Percentiles rank a stretch among this genome's conserved stretches.
Evolutionary conservation across 2,113 vertebrate genomes (phyloP).

Genomic region (Nesogale talazaci): DNA sequence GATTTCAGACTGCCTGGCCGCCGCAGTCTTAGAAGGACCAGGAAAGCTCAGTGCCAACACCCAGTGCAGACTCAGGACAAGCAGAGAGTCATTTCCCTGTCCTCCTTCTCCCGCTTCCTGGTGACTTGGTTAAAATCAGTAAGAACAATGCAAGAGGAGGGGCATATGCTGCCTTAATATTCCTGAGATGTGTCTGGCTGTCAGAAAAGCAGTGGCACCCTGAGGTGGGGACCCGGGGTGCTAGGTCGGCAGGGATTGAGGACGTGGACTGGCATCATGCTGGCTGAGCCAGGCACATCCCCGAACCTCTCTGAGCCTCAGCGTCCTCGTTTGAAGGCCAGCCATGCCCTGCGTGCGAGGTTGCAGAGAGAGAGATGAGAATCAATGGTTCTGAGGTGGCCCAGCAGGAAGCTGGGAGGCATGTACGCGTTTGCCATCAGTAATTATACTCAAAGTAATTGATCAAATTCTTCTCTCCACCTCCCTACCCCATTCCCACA

Average conservation of each 20-base stretch:
- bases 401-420: constrained; percentile 14
- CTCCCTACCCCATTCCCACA: constrained; percentile 30
- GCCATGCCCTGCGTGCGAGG: not conserved
- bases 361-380: not conserved
- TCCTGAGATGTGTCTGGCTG: not conserved
- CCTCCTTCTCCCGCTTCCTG: not conserved
- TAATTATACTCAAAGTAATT: constrained; percentile 46
- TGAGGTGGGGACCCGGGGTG: not conserved
- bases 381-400: not conserved
- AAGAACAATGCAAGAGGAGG: not conserved
- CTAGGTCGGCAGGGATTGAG: not conserved
- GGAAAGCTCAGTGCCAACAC: too few relatives aligned
- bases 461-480: constrained; percentile 45
- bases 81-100: accelerated
- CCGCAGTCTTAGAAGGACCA: too few relatives aligned
- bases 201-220: not conserved
- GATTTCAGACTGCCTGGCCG: not conserved
- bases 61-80: too few relatives aligned
- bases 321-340: not conserved
- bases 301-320: not conserved
- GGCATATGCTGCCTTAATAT: not conserved
- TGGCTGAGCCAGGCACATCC: accelerated
- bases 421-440: not conserved
- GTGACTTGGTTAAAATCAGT: not conserved
- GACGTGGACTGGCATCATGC: accelerated